A percentile compares a stretch with the other conserved stretches of the same genome.
Evolutionary conservation across 1,140 invertebrate genomes (phyloP).

Genomic region (Neomicropteryx cornuta): DNA sequence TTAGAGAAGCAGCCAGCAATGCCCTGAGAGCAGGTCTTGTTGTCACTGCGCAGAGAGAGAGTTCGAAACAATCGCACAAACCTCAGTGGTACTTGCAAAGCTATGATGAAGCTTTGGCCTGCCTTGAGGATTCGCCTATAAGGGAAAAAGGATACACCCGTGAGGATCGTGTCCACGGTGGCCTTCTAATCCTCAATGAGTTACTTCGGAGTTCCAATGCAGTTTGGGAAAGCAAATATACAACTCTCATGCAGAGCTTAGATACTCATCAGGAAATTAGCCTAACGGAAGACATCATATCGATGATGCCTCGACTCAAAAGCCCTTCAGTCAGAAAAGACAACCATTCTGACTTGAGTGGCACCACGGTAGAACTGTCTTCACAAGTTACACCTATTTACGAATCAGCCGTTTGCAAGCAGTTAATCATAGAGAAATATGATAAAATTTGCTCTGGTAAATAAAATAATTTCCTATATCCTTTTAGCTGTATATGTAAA

Average conservation of each 20-base stretch:
- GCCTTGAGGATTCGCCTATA: constrained; percentile 61
- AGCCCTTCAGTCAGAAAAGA: constrained; percentile 45
- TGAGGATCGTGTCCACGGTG: constrained; percentile 90
- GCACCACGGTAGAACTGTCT: constrained; percentile 30
- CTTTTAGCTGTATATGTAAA: too few species aligned
- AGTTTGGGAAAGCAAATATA: constrained; percentile 75
- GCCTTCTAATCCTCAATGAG: constrained; percentile 89
- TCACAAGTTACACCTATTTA: constrained; percentile 44
- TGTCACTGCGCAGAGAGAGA: constrained; percentile 90
- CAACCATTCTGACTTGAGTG: constrained; percentile 34
- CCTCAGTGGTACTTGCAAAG: constrained; percentile 87
- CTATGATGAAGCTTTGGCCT: constrained; percentile 75
- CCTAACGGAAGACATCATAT: constrained; percentile 46
- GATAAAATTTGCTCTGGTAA: constrained; percentile 62
- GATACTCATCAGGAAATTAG: constrained; percentile 34
- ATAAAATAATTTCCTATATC: too few species aligned
- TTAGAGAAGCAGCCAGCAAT: constrained; percentile 86
- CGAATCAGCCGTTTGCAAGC: constrained; percentile 81
- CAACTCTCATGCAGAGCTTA: constrained; percentile 48
- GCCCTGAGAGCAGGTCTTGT: constrained; percentile 86
- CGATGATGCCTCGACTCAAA: constrained; percentile 44
- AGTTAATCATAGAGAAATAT: constrained; percentile 75
- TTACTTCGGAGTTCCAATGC: constrained; percentile 86
- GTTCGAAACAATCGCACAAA: constrained; percentile 78
- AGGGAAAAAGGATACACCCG: constrained; percentile 68